Evolutionary conservation across 1,140 invertebrate genomes (phyloP).

Genomic region (Prorops nasuta): DNA sequence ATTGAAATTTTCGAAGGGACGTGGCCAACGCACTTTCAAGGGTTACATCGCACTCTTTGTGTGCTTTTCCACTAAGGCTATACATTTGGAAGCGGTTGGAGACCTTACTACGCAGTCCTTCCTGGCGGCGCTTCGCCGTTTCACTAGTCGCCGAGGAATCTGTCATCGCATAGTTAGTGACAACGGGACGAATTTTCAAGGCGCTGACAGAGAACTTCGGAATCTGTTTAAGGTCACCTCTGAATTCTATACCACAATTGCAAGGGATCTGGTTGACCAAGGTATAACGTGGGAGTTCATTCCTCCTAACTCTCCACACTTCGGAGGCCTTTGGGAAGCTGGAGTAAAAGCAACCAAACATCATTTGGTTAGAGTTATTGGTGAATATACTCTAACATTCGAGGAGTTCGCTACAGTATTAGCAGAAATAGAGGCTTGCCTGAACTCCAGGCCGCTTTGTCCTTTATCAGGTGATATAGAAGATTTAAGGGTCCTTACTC

Average conservation of each 20-base stretch:
- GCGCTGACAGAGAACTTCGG: not conserved
- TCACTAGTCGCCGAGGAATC: not conserved
- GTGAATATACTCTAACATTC: not conserved
- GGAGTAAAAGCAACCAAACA: too few relatives aligned
- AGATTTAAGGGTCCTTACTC: not conserved
- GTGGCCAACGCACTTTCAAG: not conserved
- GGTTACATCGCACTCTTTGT: too few relatives aligned
- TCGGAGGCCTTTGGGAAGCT: too few relatives aligned
- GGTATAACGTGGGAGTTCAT: not conserved
- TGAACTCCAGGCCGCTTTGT: too few relatives aligned
- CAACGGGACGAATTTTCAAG: not conserved
- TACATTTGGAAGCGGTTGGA: not conserved
- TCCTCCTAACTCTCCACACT: not conserved
- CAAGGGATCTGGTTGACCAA: not conserved
- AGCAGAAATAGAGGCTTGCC: not conserved
- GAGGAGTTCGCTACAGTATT: not conserved
- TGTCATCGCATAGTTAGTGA: not conserved
- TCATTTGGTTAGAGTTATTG: not conserved
- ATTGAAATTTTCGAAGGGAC: not conserved
- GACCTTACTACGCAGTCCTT: not conserved
- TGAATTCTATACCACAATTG: not conserved
- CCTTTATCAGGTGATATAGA: not conserved
- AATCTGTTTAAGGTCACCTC: not conserved
- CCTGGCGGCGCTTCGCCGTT: too few relatives aligned
- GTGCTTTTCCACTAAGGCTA: not conserved